Conservation (phyloP, 2,888 invertebrate genomes). For the Clistopyga incitator region DNA sequence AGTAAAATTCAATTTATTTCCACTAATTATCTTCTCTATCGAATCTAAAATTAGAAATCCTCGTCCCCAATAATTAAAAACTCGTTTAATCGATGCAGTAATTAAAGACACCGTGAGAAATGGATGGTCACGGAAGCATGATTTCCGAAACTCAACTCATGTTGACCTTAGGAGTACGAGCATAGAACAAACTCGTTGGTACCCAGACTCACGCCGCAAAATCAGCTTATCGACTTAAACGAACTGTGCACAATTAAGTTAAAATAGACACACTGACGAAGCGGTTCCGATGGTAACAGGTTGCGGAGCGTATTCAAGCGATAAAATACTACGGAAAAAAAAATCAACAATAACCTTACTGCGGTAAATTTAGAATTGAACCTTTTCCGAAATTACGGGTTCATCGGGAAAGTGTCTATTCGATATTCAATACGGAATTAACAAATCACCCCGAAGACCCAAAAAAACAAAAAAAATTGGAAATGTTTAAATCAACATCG, state of each 20-base stretch:
- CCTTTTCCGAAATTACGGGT: too few relatives aligned
- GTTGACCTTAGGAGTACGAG: neutral
- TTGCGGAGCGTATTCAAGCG: neutral
- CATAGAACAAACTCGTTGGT: neutral
- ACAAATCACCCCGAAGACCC: too few relatives aligned
- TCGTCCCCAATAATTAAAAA: neutral
- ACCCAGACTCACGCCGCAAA: neutral
- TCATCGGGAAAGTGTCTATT: too few relatives aligned
- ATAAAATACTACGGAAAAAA: neutral
- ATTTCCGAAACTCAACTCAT: neutral
- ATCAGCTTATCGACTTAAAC: neutral
- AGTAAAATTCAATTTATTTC: too few relatives aligned
- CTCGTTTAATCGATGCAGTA: constrained; percentile 5
- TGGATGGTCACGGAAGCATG: neutral
- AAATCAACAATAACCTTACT: neutral
- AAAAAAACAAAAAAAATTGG: too few relatives aligned
- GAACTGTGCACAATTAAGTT: neutral
- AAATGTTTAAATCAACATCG: too few relatives aligned
- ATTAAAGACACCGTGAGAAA: neutral
- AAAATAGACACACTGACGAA: neutral
- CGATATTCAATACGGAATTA: too few relatives aligned
- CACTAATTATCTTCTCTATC: too few relatives aligned
- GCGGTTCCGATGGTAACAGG: neutral
- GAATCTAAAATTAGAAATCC: neutral
- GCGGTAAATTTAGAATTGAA: neutral